Evolutionary conservation across 2,888 invertebrate species (phyloP).

Genomic region (Cyclophora albipunctata): DNA sequence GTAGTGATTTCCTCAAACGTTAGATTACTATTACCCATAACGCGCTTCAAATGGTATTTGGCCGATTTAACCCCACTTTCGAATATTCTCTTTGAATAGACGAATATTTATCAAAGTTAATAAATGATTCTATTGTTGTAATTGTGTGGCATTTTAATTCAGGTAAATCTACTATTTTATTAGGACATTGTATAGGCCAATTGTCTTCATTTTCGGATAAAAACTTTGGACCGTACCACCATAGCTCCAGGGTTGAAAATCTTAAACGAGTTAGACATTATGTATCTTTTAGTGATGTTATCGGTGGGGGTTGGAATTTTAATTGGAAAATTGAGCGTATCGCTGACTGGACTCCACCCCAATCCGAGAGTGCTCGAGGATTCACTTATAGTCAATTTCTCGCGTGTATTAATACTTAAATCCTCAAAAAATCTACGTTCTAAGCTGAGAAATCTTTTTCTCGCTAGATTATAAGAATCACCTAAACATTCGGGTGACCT

Average conservation of each 20-base stretch:
- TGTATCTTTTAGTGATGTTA: not conserved
- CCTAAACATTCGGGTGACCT: not conserved
- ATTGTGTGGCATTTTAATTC: constrained; percentile 9
- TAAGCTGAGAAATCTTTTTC: not conserved
- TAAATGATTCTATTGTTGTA: not conserved
- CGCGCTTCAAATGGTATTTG: no score
- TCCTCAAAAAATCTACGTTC: constrained; percentile 1
- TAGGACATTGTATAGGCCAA: constrained; percentile 10
- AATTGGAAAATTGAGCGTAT: constrained; percentile 2
- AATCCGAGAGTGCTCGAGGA: constrained; percentile 20
- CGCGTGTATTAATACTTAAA: not conserved
- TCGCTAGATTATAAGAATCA: constrained; percentile 4
- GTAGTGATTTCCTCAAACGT: no score
- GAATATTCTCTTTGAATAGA: constrained; percentile 2
- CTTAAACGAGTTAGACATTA: not conserved
- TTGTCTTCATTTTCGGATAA: not conserved
- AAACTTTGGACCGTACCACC: constrained; percentile 22
- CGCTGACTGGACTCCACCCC: constrained; percentile 15
- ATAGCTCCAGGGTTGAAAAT: constrained; percentile 1
- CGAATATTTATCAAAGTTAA: constrained; percentile 13
- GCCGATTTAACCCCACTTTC: no score
- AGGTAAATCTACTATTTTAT: constrained; percentile 1
- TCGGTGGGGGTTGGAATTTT: not conserved
- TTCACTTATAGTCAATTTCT: constrained; percentile 15
- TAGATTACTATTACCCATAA: no score